Conservation (phyloP, 2,797 vertebrate species). For the Cossypha heuglini region DNA sequence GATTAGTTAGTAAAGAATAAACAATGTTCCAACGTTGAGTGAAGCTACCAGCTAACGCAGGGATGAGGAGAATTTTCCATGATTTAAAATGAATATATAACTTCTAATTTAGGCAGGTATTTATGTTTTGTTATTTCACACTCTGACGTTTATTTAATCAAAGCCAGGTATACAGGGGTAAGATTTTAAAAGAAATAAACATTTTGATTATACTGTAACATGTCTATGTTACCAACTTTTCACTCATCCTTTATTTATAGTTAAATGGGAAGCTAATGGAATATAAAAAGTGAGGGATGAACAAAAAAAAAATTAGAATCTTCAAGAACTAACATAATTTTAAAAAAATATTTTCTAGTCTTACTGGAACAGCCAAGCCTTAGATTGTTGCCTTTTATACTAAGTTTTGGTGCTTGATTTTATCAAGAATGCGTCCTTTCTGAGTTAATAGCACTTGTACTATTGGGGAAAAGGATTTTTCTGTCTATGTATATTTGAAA, state of each 20-base stretch:
- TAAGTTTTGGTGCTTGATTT: background rate
- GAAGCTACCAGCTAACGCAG: conserved; percentile 66
- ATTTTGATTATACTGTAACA: conserved; percentile 35
- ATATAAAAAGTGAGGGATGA: conserved; percentile 41
- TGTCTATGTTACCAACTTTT: conserved; percentile 31
- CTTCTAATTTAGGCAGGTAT: conserved; percentile 56
- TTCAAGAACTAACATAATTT: background rate
- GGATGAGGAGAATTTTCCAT: conserved; percentile 64
- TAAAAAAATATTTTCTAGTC: background rate
- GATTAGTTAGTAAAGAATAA: conserved; percentile 78
- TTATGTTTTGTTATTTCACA: conserved; percentile 71
- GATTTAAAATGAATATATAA: conserved; percentile 62
- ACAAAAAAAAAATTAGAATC: background rate
- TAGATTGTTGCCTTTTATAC: background rate
- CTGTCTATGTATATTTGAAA: background rate
- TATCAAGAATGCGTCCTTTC: background rate
- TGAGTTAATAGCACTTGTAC: background rate
- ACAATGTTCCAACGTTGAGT: conserved; percentile 69
- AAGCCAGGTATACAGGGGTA: conserved; percentile 61
- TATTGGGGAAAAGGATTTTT: background rate
- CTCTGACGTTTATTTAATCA: conserved; percentile 50
- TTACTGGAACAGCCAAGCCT: background rate
- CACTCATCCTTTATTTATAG: conserved; percentile 53
- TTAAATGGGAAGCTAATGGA: conserved; percentile 55
- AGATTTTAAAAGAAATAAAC: conserved; percentile 70